These are phyloP conservation scores for Mesitornis unicolor DNA, from an alignment of 2,113 vertebrate genomes.

Conservation along the genomic window DNA sequence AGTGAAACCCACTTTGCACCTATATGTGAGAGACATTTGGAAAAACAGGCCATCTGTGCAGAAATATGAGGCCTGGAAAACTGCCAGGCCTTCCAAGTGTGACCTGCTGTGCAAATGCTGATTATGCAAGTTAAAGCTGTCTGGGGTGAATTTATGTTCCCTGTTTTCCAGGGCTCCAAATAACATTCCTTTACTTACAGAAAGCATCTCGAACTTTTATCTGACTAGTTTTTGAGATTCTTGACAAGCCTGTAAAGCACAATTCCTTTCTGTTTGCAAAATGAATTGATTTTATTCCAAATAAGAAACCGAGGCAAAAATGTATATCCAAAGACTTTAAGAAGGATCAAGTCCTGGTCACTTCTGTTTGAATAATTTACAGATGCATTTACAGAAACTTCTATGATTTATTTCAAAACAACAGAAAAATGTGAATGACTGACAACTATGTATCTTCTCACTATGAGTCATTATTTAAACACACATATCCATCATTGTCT, in stretches of 20 bases:
- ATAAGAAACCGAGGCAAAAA: not conserved
- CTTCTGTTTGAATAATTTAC: not conserved
- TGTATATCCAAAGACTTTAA: not conserved
- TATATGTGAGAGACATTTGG: not conserved
- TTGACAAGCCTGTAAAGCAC: not conserved
- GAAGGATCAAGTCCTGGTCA: not conserved
- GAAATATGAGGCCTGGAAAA: constrained; percentile 13
- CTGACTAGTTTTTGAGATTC: not conserved
- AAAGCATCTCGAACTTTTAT: not conserved
- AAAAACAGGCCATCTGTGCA: not conserved
- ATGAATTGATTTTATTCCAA: not conserved
- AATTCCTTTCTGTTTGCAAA: not conserved
- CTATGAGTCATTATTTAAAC: not conserved
- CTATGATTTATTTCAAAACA: not conserved
- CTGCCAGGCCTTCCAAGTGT: constrained; percentile 38
- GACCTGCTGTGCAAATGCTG: constrained; percentile 53
- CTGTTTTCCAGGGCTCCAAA: constrained; percentile 5
- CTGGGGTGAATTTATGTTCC: constrained; percentile 22
- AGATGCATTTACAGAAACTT: not conserved
- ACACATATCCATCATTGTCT: not conserved
- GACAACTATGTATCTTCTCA: not conserved
- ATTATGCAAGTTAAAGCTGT: constrained; percentile 43
- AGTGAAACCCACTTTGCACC: not conserved
- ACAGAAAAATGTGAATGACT: not conserved
- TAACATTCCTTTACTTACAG: not conserved